Evolutionary conservation across 1,140 invertebrate genomes (phyloP).

Genomic region (Drosophila nigrodunni): DNA sequence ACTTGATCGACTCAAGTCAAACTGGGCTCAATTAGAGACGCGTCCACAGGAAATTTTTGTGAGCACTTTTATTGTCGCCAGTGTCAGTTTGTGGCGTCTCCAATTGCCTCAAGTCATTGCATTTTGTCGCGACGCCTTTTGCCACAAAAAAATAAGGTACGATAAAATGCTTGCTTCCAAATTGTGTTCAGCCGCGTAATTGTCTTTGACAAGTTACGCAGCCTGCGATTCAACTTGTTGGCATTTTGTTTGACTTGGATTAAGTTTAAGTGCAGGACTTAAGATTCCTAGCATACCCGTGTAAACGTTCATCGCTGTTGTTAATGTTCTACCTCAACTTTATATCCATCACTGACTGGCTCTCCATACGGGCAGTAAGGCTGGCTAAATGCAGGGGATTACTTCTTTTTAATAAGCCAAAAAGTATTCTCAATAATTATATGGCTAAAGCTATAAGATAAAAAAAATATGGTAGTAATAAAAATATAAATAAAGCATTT

Average conservation of each 20-base stretch:
- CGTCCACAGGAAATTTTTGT: slow-evolving; percentile 67
- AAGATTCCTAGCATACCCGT: slow-evolving; percentile 63
- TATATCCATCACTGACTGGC: too few relatives aligned
- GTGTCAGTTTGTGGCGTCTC: slow-evolving; percentile 35
- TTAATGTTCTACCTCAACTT: background rate
- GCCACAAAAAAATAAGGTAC: background rate
- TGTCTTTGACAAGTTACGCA: slow-evolving; percentile 72
- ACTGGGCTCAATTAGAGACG: slow-evolving; percentile 74
- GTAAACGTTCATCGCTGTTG: slow-evolving; percentile 51
- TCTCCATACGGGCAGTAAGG: background rate
- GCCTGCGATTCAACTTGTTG: slow-evolving; percentile 59
- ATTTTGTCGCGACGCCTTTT: slow-evolving; percentile 78
- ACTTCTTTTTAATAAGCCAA: background rate
- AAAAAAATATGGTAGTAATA: too few relatives aligned
- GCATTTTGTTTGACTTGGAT: slow-evolving; percentile 77
- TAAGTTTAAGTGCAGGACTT: slow-evolving; percentile 70
- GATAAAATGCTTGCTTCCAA: slow-evolving; percentile 12
- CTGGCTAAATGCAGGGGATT: background rate
- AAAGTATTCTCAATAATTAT: background rate
- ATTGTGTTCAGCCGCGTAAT: slow-evolving; percentile 65
- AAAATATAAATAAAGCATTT: too few relatives aligned
- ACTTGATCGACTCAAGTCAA: slow-evolving; percentile 18
- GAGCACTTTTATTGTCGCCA: slow-evolving; percentile 79
- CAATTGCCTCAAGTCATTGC: slow-evolving; percentile 49
- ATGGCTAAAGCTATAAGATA: background rate